These are phyloP conservation scores for Erythrocebus patas DNA, from an alignment of 2,113 vertebrate species.

Conservation along the genomic window DNA sequence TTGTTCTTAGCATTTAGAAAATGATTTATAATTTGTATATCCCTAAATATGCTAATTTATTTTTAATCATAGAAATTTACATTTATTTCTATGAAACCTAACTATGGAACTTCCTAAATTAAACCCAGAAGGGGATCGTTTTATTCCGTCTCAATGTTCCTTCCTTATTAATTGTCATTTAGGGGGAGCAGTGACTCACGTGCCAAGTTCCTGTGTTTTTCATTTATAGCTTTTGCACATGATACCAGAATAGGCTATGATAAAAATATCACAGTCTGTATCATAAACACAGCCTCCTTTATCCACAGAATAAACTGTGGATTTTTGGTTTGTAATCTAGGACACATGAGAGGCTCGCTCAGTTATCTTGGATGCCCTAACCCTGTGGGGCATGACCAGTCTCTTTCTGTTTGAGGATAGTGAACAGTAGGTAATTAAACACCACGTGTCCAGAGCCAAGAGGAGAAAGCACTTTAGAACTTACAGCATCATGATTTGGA, in stretches of 20 bases:
- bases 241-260: background rate
- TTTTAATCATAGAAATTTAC: background rate
- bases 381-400: rapidly evolving
- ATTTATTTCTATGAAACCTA: background rate
- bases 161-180: background rate
- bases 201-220: background rate
- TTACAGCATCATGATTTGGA: rapidly evolving
- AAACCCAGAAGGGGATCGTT: background rate
- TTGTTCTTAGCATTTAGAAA: background rate
- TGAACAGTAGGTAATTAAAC: background rate
- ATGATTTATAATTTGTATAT: background rate
- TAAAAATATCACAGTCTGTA: background rate
- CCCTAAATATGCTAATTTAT: background rate
- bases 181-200: background rate
- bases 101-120: background rate
- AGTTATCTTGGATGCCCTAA: background rate
- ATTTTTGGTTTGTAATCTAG: background rate
- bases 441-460: background rate
- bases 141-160: background rate
- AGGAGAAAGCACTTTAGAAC: background rate
- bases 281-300: background rate
- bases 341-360: background rate
- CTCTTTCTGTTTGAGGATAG: background rate
- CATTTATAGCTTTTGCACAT: background rate
- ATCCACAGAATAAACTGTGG: background rate